Evolutionary conservation across 2,113 vertebrate genomes (phyloP).

Genomic region (Cichladusa arquata): DNA sequence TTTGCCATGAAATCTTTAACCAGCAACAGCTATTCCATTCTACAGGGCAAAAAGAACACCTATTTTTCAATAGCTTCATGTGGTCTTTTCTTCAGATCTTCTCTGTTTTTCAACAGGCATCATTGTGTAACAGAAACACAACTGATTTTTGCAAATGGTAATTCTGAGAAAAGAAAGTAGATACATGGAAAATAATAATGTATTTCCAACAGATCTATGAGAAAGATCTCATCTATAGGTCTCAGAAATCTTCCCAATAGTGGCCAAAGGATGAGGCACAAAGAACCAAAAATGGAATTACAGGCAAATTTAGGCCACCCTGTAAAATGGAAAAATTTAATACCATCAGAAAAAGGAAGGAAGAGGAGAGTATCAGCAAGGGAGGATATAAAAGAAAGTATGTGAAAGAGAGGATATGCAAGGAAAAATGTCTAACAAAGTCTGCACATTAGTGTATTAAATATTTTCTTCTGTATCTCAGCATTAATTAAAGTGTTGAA

Average conservation of each 20-base stretch:
- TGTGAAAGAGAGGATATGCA: background rate
- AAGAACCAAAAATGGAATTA: background rate
- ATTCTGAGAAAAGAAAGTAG: background rate
- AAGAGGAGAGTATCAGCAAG: background rate
- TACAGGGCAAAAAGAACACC: background rate
- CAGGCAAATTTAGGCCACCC: background rate
- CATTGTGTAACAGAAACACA: background rate
- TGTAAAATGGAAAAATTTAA: background rate
- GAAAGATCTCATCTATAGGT: background rate
- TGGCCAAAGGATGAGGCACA: background rate
- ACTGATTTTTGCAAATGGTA: background rate
- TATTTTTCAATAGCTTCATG: background rate
- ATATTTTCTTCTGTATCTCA: background rate
- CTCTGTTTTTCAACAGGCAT: background rate
- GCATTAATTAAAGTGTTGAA: background rate
- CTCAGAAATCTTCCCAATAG: background rate
- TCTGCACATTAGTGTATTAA: background rate
- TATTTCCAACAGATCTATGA: background rate
- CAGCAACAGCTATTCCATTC: background rate
- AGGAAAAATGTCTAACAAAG: background rate
- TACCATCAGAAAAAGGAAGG: background rate
- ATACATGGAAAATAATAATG: background rate
- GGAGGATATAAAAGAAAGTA: background rate
- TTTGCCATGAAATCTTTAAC: background rate
- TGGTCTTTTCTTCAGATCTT: background rate